A percentile compares a stretch with the other conserved stretches of the same genome.
Conservation (phyloP, 2,888 invertebrate genomes). For the Mythimna albipuncta region DNA sequence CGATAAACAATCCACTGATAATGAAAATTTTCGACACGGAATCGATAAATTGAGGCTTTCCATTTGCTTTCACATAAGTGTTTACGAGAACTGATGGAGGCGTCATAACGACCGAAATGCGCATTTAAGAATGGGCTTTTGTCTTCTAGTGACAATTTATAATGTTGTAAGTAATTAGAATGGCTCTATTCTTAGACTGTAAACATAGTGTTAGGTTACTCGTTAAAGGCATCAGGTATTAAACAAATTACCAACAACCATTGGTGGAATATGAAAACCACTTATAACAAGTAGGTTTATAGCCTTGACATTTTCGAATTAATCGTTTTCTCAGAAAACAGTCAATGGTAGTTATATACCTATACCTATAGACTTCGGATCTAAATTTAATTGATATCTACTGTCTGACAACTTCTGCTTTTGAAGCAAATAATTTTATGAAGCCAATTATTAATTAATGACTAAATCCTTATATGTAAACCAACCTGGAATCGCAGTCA, state of each 20-base stretch:
- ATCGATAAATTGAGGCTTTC: constrained; percentile 67
- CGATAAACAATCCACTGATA: constrained; percentile 18
- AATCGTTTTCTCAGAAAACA: no score
- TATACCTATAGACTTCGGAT: no score
- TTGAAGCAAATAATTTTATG: no score
- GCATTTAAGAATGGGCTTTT: constrained; percentile 30
- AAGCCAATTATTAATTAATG: neutral
- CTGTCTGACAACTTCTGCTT: no score
- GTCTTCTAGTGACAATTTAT: constrained; percentile 26
- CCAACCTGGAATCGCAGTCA: no score
- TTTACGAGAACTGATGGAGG: constrained; percentile 71
- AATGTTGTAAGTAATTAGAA: constrained; percentile 1
- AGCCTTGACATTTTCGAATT: neutral
- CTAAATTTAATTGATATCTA: no score
- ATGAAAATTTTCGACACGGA: constrained; percentile 73
- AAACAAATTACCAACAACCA: neutral
- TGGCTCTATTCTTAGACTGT: neutral
- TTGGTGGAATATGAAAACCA: neutral
- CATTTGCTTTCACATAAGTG: constrained; percentile 67
- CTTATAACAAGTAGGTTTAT: neutral
- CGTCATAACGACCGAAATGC: constrained; percentile 63
- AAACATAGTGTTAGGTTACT: neutral
- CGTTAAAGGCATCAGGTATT: neutral
- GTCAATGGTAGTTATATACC: no score
- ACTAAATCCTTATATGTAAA: neutral